These are phyloP conservation scores for Alviniconcha marisindica DNA, from an alignment of 1,140 invertebrate genomes.

Conservation along the genomic window DNA sequence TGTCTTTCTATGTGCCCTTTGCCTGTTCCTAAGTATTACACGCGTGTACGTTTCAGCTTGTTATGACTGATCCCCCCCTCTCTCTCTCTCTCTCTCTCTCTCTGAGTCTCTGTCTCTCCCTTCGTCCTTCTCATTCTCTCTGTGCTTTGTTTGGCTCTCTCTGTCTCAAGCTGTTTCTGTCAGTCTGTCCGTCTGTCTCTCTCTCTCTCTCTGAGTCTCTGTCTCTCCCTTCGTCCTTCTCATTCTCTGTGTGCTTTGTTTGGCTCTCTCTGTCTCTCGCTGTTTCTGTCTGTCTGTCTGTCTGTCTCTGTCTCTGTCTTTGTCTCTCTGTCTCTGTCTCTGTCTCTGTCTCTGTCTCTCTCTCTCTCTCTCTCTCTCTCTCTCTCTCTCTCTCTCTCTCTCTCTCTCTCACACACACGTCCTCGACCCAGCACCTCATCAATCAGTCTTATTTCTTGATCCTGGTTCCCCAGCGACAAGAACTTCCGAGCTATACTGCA, in stretches of 20 bases:
- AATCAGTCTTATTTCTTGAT: too few relatives aligned
- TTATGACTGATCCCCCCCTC: background rate
- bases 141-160: slow-evolving; percentile 25
- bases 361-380: background rate
- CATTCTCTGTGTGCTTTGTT: slow-evolving; percentile 19
- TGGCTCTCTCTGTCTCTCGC: slow-evolving; percentile 12
- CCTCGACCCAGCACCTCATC: too few relatives aligned
- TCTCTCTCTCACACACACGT: too few relatives aligned
- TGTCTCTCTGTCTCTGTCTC: background rate
- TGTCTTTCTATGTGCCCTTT: too few relatives aligned
- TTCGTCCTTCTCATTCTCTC: background rate
- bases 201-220: slow-evolving; percentile 2
- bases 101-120: background rate
- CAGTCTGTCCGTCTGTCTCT: slow-evolving; percentile 39
- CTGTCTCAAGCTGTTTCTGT: slow-evolving; percentile 38
- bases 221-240: slow-evolving; percentile 36
- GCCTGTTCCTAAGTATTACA: too few relatives aligned
- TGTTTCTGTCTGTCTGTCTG: background rate
- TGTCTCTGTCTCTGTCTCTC: too few relatives aligned
- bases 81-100: background rate
- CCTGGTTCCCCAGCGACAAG: too few relatives aligned
- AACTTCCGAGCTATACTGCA: too few relatives aligned
- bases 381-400: too few relatives aligned
- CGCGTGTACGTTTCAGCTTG: too few relatives aligned
- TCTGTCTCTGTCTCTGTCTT: slow-evolving; percentile 27